A percentile compares a stretch with the other conserved stretches of the same genome.
These are phyloP conservation scores for Nyctibius grandis DNA, from an alignment of 2,797 vertebrate species.

Conservation along the genomic window DNA sequence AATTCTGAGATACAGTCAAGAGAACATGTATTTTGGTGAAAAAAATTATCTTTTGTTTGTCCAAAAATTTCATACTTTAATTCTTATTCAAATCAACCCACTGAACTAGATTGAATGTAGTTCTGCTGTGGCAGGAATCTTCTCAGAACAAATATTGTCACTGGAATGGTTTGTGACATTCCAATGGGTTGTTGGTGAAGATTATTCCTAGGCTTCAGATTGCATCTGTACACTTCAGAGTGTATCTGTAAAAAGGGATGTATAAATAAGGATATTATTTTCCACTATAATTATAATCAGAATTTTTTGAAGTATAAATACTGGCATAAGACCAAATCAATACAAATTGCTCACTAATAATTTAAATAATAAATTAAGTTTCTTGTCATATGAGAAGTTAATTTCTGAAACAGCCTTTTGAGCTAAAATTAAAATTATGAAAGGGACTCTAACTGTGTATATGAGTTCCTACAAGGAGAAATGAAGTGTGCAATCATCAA, in stretches of 20 bases:
- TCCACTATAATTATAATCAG: neutral
- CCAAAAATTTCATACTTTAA: neutral
- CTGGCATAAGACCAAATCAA: neutral
- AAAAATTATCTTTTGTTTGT: neutral
- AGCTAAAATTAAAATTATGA: neutral
- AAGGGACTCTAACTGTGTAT: neutral
- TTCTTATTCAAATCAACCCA: neutral
- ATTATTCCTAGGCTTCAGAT: neutral
- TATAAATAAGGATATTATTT: too few species aligned
- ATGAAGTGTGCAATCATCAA: neutral
- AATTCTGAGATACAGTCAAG: neutral
- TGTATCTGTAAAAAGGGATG: neutral
- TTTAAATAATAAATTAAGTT: neutral
- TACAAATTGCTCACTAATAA: neutral
- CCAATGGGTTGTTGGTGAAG: too few species aligned
- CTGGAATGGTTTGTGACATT: neutral
- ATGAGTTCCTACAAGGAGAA: neutral
- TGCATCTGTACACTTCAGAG: neutral
- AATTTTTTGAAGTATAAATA: neutral
- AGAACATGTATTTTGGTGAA: neutral
- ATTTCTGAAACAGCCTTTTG: neutral
- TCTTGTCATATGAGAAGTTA: neutral
- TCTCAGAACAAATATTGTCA: neutral
- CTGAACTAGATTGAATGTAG: neutral
- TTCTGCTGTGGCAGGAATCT: neutral